phyloP scores from a whole-genome alignment of 2,797 vertebrate genomes.

The Characodon lateralis region DNA sequence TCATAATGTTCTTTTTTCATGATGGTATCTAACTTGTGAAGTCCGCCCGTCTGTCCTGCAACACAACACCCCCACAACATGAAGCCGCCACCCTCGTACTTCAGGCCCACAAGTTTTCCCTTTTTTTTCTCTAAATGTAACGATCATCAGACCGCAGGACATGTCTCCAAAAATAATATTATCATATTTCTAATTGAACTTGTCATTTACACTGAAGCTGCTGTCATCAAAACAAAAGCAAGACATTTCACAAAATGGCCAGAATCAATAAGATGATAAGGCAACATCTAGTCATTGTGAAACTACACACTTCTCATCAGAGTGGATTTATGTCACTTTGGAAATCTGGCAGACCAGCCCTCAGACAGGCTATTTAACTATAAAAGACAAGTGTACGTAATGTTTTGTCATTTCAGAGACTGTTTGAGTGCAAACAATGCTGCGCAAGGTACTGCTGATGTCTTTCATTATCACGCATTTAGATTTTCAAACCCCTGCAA shows the following conservation, averaged over 20 bases:
- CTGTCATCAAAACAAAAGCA: not conserved
- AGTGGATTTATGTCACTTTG: slow-evolving; percentile 42
- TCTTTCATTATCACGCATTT: not conserved
- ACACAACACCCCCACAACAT: not conserved
- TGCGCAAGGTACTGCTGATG: slow-evolving; percentile 70
- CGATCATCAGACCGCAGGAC: not conserved
- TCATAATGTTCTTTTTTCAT: not conserved
- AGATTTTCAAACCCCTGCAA: not conserved
- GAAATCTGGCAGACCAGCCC: slow-evolving; percentile 49
- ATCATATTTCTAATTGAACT: not conserved
- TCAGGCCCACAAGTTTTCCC: not conserved
- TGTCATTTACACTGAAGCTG: too few relatives aligned
- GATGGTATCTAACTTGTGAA: not conserved
- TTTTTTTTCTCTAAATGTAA: not conserved
- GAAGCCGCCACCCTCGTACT: not conserved
- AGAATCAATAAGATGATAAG: not conserved
- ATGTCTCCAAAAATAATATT: not conserved
- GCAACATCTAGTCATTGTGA: slow-evolving; percentile 51
- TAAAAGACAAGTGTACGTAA: slow-evolving; percentile 29
- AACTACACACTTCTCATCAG: slow-evolving; percentile 59
- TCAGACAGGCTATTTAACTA: not conserved
- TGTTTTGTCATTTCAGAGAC: slow-evolving; percentile 15
- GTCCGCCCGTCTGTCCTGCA: not conserved
- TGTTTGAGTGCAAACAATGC: slow-evolving; percentile 54
- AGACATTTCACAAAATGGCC: not conserved